These are phyloP conservation scores for Eonycteris spelaea DNA, from an alignment of 2,113 vertebrate genomes.

Conservation along the genomic window DNA sequence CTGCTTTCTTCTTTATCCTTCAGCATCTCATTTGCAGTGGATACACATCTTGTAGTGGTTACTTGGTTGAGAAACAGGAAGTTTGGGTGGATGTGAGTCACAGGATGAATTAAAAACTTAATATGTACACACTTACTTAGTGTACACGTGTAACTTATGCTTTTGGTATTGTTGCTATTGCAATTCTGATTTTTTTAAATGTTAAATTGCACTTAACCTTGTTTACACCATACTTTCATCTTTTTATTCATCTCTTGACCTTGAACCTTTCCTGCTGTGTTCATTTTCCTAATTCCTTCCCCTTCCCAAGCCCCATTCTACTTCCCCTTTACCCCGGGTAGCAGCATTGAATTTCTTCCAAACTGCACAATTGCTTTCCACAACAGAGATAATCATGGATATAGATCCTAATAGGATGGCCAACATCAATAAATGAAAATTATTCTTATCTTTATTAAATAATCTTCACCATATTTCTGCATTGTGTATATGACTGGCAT, in stretches of 20 bases:
- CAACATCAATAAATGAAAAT: background rate
- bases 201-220: background rate
- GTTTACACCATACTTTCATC: background rate
- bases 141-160: background rate
- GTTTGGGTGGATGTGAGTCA: background rate
- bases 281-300: background rate
- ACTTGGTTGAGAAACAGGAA: background rate
- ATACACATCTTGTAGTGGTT: background rate
- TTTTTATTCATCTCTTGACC: background rate
- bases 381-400: background rate
- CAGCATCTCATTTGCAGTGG: background rate
- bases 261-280: background rate
- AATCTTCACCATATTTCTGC: background rate
- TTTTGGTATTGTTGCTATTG: background rate
- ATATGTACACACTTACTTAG: background rate
- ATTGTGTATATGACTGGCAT: background rate
- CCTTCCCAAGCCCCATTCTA: background rate
- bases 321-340: too few relatives aligned
- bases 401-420: background rate
- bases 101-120: background rate
- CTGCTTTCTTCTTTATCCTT: background rate
- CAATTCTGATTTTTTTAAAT: background rate
- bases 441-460: background rate
- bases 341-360: background rate
- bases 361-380: background rate